Base-by-base conservation (phyloP, 2,888 invertebrate species). In the Stenichneumon culpator region DNA sequence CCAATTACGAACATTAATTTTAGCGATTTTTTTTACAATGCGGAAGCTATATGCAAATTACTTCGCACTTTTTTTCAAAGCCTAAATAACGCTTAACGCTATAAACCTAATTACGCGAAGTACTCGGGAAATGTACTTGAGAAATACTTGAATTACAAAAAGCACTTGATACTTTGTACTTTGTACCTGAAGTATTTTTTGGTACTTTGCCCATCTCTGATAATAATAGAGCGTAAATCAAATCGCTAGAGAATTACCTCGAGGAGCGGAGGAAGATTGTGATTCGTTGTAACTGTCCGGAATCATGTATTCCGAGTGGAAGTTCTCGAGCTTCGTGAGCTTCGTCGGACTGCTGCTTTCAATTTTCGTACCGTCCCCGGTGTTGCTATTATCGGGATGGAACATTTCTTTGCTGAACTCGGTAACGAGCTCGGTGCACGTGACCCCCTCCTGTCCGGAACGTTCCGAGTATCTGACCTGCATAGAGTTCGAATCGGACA, bases 401-500 rank as follows among this genome's bases (percentile, higher is more conserved):
- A 96, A 95, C 96, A 96, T 96, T 88, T 96, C 96, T 91, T 95
- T 95, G 36, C 95, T 95, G 90, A 96, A 96, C 91, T 96, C 95
- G 0, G 96, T 96, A 54, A 96, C 93, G n/a, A 95, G 92, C 86
- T 94, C 92, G 70, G 85, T 92, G 22, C 88, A 90, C 19, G 91
- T 87, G 3, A 90, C 89, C 65, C 87, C 85, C 73, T 81, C 89
- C 81, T 86, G 86, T 75, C 88, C 74, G 36, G 89, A 83, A 78
- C 91, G 89, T 84, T 93, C 93, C 0, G 92, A 92, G 86, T 93
- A 93, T 65, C 91, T 78, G 87, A 95, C 95, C 91, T 95, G 94
- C 89, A 95, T 94, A 1, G 96, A 96, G 92, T 95, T 96, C 14
- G 96, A 96, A 89, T 97, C 97, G 0, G 97, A 97, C 82, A 97